phyloP scores from a whole-genome alignment of 2,888 invertebrate species.

The Dichetophora obliterata region DNA sequence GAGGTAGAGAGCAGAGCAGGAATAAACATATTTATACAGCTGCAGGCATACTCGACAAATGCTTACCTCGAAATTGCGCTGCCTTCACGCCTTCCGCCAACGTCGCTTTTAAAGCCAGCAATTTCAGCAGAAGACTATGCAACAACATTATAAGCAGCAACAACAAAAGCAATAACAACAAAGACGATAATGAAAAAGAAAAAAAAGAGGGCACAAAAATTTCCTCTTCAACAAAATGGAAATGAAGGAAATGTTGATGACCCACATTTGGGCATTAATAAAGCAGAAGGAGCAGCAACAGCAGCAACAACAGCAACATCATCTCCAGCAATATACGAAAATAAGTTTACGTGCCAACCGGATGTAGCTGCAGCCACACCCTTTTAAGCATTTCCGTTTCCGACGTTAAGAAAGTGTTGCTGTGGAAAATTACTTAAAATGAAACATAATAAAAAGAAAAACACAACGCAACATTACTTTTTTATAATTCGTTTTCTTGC shows the following conservation, averaged over 20 bases:
- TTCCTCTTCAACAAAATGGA: slow-evolving; percentile 22
- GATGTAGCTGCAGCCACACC: slow-evolving; percentile 22
- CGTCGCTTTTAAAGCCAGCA: background rate
- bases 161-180: background rate
- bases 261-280: slow-evolving; percentile 20
- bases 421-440: slow-evolving; percentile 3
- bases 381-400: slow-evolving; percentile 13
- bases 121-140: background rate
- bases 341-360: slow-evolving; percentile 15
- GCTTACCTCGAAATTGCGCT: slow-evolving; percentile 24
- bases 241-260: slow-evolving; percentile 20
- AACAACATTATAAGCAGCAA: background rate
- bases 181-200: background rate
- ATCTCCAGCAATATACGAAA: background rate
- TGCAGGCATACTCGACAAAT: slow-evolving; percentile 15
- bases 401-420: background rate
- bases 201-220: slow-evolving; percentile 27
- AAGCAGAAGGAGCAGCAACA: slow-evolving; percentile 8
- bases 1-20: background rate
- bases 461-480: background rate
- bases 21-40: slow-evolving; percentile 23
- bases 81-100: background rate
- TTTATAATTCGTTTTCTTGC: background rate
- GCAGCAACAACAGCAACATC: background rate
- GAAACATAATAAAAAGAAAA: background rate